Evolutionary conservation across 2,113 vertebrate genomes (phyloP).

Genomic region (Tapirus terrestris): DNA sequence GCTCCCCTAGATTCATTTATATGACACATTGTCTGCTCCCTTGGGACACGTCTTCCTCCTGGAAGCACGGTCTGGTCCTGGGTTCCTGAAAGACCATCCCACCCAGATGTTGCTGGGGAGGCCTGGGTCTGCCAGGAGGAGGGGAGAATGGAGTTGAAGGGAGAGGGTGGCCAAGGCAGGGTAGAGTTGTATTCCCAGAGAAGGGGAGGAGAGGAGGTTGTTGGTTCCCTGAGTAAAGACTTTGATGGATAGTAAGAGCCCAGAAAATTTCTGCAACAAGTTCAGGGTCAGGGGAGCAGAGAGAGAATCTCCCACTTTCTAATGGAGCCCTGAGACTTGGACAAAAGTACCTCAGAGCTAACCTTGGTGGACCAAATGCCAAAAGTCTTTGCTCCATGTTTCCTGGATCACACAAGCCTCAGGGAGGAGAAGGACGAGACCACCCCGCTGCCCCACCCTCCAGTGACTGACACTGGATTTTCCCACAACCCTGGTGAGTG

Average conservation of each 20-base stretch:
- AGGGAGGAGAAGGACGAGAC: not conserved
- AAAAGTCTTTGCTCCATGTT: not conserved
- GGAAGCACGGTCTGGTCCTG: not conserved
- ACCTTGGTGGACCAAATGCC: not conserved
- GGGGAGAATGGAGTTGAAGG: not conserved
- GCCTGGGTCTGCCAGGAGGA: not conserved
- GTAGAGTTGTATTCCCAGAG: not conserved
- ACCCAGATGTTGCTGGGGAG: not conserved
- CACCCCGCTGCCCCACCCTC: not conserved
- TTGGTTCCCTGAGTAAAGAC: not conserved
- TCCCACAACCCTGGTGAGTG: not conserved
- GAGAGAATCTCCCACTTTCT: not conserved
- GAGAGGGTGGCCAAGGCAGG: not conserved
- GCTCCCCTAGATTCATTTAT: not conserved
- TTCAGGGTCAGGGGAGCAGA: not conserved
- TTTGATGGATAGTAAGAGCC: not conserved
- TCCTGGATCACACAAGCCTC: not conserved
- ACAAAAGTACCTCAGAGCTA: not conserved
- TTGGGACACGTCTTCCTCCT: not conserved
- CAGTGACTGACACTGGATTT: not conserved
- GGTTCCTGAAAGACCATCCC: not conserved
- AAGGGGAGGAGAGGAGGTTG: not conserved
- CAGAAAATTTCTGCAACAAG: not conserved
- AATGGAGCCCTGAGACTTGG: not conserved
- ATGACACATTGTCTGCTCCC: not conserved